Percentiles rank a stretch among this genome's conserved stretches.
Conservation (phyloP, 2,113 vertebrate species). For the Crotophaga sulcirostris region DNA sequence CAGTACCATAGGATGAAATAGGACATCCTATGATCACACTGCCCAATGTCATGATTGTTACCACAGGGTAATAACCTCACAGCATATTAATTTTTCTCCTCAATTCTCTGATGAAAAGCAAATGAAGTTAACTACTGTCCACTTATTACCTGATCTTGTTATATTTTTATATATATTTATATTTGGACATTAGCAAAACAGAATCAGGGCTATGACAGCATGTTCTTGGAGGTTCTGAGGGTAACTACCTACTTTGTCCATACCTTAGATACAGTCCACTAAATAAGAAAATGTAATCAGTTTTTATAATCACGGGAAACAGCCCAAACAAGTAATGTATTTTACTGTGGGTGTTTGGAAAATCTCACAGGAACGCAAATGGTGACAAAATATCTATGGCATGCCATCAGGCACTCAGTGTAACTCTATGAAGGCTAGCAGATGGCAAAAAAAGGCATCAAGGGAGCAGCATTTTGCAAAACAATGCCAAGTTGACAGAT, state of each 20-base stretch:
- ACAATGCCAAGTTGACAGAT: conserved; percentile 15
- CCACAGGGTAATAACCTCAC: background rate
- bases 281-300: background rate
- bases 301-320: background rate
- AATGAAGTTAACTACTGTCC: background rate
- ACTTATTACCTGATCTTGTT: background rate
- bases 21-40: background rate
- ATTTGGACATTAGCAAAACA: background rate
- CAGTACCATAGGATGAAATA: background rate
- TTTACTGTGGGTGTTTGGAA: background rate
- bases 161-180: no score
- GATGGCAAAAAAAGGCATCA: conserved; percentile 10
- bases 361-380: background rate
- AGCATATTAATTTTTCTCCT: background rate
- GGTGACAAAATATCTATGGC: background rate
- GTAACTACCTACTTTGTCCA: background rate
- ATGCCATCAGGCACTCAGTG: background rate
- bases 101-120: background rate
- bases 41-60: background rate
- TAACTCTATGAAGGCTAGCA: background rate
- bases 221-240: background rate
- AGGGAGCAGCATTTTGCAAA: background rate
- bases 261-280: background rate
- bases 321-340: background rate
- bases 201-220: background rate